A percentile compares a stretch with the other conserved stretches of the same genome.
These are phyloP conservation scores for Jordanella pulchra DNA, from an alignment of 2,797 vertebrate species.

Conservation along the genomic window DNA sequence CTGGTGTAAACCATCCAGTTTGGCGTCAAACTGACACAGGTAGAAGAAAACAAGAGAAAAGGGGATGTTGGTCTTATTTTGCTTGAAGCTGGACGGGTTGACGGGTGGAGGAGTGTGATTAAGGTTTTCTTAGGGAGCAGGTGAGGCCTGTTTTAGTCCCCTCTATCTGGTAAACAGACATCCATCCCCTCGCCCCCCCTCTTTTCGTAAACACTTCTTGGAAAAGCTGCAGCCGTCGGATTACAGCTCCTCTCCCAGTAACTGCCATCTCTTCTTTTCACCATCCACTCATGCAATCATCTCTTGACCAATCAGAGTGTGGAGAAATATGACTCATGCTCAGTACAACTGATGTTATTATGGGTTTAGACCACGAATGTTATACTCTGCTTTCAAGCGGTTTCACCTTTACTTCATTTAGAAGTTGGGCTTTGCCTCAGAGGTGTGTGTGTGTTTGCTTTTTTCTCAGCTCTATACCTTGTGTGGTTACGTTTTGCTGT, in stretches of 20 bases:
- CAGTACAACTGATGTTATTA: constrained; percentile 30
- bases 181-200: not conserved
- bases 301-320: constrained; percentile 14
- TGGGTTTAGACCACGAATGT: constrained; percentile 36
- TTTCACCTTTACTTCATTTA: constrained; percentile 12
- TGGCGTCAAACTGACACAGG: constrained; percentile 42
- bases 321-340: constrained; percentile 37
- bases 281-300: constrained; percentile 22
- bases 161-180: constrained; percentile 35
- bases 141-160: constrained; percentile 17
- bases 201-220: constrained; percentile 32
- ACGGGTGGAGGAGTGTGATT: not conserved
- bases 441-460: not conserved
- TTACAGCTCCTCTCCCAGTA: constrained; percentile 46
- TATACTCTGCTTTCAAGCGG: constrained; percentile 17
- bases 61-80: constrained; percentile 36
- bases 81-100: constrained; percentile 12
- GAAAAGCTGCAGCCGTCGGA: constrained; percentile 51
- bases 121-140: constrained; percentile 7
- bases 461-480: not conserved
- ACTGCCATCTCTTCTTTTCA: constrained; percentile 28
- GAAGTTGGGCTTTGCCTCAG: not conserved
- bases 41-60: constrained; percentile 5
- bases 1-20: constrained; percentile 55
- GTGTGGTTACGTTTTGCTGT: not conserved